Conservation (phyloP, 2,113 vertebrate species). For the Gorsachius goisagi region DNA sequence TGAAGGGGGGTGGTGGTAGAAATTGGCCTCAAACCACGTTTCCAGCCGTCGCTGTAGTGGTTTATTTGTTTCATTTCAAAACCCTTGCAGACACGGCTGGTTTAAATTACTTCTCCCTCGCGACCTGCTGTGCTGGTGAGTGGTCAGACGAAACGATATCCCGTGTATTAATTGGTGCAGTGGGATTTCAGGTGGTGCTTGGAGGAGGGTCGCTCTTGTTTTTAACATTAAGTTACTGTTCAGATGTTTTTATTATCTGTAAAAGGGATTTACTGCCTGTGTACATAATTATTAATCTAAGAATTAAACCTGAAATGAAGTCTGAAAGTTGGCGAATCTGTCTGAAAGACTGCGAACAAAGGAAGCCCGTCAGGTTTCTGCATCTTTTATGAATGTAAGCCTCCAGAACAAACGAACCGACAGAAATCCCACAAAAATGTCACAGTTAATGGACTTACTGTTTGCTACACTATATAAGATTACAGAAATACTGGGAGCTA, state of each 20-base stretch:
- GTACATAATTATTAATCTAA: neutral
- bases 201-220: neutral
- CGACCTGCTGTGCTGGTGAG: neutral
- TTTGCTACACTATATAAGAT: neutral
- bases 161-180: neutral
- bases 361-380: neutral
- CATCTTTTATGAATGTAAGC: neutral
- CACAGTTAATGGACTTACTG: neutral
- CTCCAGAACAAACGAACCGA: neutral
- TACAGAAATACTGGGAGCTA: neutral
- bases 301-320: neutral
- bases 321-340: neutral
- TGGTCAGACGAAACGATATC: neutral
- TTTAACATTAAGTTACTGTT: neutral
- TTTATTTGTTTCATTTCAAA: slow-evolving; percentile 9
- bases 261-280: neutral
- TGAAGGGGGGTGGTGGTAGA: neutral
- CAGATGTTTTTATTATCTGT: neutral
- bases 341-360: neutral
- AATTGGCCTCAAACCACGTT: neutral
- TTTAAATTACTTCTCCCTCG: slow-evolving; percentile 2
- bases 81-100: neutral
- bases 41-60: neutral
- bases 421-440: neutral
- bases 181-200: neutral